phyloP scores from a whole-genome alignment of 2,888 invertebrate species.

The Atethmia centrago region DNA sequence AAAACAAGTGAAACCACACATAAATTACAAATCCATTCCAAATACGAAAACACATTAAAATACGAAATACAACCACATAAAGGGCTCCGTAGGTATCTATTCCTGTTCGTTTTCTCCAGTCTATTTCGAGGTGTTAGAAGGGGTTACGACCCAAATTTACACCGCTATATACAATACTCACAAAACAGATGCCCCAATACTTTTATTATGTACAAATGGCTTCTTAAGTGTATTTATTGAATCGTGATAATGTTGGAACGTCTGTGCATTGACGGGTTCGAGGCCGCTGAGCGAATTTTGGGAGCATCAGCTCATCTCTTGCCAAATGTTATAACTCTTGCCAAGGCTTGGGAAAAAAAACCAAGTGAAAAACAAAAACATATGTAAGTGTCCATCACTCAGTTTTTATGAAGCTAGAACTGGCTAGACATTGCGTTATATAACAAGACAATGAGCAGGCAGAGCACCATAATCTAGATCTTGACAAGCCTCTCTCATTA shows the following conservation, averaged over 20 bases:
- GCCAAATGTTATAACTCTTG: conserved; percentile 57
- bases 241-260: conserved; percentile 63
- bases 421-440: conserved; percentile 20
- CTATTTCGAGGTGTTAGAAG: conserved; percentile 71
- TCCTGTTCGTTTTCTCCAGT: conserved; percentile 49
- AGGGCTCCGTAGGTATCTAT: conserved; percentile 51
- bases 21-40: conserved; percentile 31
- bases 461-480: neutral
- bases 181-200: conserved; percentile 78
- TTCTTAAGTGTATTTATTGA: conserved; percentile 65
- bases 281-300: conserved; percentile 30
- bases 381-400: conserved; percentile 46
- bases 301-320: conserved; percentile 38
- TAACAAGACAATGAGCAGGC: conserved; percentile 36
- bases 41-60: conserved; percentile 29
- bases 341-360: conserved; percentile 41
- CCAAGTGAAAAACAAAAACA: conserved; percentile 41
- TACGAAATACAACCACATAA: conserved; percentile 16
- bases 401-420: conserved; percentile 25
- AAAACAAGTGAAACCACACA: conserved; percentile 10
- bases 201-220: conserved; percentile 81
- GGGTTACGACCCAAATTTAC: conserved; percentile 72
- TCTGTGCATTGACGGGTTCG: conserved; percentile 39
- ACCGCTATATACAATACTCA: conserved; percentile 66
- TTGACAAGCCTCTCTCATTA: neutral